Base-by-base conservation (phyloP, 2,113 vertebrate genomes). In the Thamnaconus septentrionalis region DNA sequence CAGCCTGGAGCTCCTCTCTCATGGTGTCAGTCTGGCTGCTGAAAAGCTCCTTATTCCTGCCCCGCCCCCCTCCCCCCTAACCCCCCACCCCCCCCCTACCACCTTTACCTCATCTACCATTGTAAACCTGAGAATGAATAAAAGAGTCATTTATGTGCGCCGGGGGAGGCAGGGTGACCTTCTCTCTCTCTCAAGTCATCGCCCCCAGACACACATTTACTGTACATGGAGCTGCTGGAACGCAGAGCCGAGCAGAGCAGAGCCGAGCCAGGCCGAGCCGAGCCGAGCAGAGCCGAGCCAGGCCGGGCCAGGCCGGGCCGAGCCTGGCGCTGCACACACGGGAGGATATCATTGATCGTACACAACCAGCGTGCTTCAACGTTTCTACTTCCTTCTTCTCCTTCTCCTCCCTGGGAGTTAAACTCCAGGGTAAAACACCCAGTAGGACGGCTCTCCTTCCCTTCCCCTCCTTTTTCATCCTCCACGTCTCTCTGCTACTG, bases 131-230 rank as follows among this genome's bases (percentile, higher is more conserved):
- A 79, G 83, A 80, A 87, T 86, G 88, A 88, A 93, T 90, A 91
- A 92, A 91, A 87, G 85, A 69, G 89, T 89, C 87, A 85, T 92
- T 92, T 90, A 90, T 84, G 87, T 88, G 83, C 81, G 78, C 74
- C 78, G 5, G 71, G 82, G 89, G 91, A 90, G 72, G 83, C 56
- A 83, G 85, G 89, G 85, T 93, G 92, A 93, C 92, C 92, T 93
- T 93, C 89, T 90, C 84, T 93, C 89, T 90, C 84, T 91, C 79
- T 89, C 90, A 90, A 92, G 91, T 89, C 88, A 31, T 81, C 77
- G 91, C 91, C 90, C 90, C 89, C 88, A 90, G 91, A 87, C 82
- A 91, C 53, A 51, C 85, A 92, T 94, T 92, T 94, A 31, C 18
- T 31, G 18, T 31, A 89, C 92, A 94, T 90, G 81, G 89, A 89